phyloP scores from a whole-genome alignment of 1,140 invertebrate genomes.

The Drosophila pandora region DNA sequence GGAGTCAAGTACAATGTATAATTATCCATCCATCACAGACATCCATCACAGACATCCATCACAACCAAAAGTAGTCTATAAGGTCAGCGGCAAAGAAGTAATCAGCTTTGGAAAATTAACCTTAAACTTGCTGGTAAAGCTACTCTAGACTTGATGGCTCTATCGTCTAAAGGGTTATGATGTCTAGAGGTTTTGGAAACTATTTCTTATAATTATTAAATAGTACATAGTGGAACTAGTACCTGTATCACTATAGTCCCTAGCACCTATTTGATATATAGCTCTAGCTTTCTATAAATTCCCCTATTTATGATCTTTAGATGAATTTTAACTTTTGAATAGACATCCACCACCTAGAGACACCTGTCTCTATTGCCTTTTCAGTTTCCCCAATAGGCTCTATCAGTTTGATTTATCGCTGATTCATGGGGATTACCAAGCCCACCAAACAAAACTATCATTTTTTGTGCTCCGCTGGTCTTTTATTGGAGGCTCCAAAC shows the following conservation, averaged over 20 bases:
- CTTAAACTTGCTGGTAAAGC: neutral
- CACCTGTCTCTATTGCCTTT: neutral
- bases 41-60: slow-evolving; percentile 4
- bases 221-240: no score
- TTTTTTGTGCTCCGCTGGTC: slow-evolving; percentile 1
- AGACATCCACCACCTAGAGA: neutral
- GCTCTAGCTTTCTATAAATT: neutral
- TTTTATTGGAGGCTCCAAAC: neutral
- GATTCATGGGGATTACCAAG: neutral
- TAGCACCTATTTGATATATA: neutral
- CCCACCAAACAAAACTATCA: neutral
- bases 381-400: neutral
- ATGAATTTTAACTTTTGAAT: slow-evolving; percentile 1
- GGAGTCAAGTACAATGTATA: no score
- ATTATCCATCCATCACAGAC: slow-evolving; percentile 4
- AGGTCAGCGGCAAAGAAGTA: neutral
- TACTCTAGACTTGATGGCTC: neutral
- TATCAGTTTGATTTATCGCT: slow-evolving; percentile 7
- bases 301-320: neutral
- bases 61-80: neutral
- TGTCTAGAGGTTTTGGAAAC: no score
- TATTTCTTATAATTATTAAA: no score
- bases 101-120: neutral
- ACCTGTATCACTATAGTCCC: no score
- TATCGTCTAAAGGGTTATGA: neutral